These are phyloP conservation scores for Drosophila borborema DNA, from an alignment of 2,888 invertebrate genomes.

Conservation along the genomic window DNA sequence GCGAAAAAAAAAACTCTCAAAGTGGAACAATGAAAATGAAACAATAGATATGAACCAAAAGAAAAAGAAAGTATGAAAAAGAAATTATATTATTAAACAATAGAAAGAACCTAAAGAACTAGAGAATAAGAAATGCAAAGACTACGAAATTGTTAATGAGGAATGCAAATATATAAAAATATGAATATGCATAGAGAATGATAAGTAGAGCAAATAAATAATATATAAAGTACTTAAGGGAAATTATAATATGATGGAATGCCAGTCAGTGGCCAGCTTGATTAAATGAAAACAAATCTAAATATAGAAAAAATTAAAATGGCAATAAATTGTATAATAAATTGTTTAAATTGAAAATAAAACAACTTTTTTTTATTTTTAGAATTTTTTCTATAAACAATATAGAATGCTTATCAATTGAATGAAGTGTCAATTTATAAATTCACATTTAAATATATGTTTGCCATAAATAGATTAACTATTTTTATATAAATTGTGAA, in stretches of 20 bases:
- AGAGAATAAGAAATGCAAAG: background rate
- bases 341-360: background rate
- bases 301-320: background rate
- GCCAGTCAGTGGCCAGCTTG: background rate
- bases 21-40: slow-evolving; percentile 2
- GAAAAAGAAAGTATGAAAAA: background rate
- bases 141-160: background rate
- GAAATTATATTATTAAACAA: background rate
- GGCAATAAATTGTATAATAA: background rate
- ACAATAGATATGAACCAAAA: background rate
- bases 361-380: background rate
- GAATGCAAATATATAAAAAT: background rate
- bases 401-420: background rate
- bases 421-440: background rate
- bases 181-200: background rate
- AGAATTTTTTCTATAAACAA: background rate
- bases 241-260: background rate
- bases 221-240: background rate
- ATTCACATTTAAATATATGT: background rate
- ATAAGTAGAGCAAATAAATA: background rate
- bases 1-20: background rate
- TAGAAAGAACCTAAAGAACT: background rate
- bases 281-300: background rate
- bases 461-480: slow-evolving; percentile 28
- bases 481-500: slow-evolving; percentile 33